phyloP scores from a whole-genome alignment of 2,797 vertebrate species.

The Sebastes nivosus region DNA sequence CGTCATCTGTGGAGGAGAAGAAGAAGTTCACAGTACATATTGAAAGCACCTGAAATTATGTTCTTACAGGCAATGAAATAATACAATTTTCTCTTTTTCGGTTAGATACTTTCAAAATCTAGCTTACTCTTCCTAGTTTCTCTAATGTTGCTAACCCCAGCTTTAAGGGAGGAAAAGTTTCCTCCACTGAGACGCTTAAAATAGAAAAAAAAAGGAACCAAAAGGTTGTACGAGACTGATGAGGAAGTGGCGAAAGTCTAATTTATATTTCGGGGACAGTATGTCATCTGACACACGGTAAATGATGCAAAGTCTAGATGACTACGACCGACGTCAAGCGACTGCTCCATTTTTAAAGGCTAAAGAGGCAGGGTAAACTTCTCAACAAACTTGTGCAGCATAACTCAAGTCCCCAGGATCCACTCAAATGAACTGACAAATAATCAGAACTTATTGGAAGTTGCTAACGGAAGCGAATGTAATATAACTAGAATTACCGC shows the following conservation, averaged over 20 bases:
- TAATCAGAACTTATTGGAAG: background rate
- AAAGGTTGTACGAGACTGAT: background rate
- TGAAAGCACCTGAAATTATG: background rate
- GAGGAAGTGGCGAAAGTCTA: constrained; percentile 34
- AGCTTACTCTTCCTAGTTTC: too few relatives aligned
- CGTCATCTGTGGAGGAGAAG: constrained; percentile 86
- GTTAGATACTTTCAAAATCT: too few relatives aligned
- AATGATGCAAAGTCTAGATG: constrained; percentile 10
- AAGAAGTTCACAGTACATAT: background rate
- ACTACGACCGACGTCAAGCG: background rate
- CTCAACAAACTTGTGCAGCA: background rate
- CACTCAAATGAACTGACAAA: background rate
- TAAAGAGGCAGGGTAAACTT: background rate
- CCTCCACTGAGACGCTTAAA: background rate
- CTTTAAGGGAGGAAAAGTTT: background rate
- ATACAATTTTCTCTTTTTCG: background rate
- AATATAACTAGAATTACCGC: background rate
- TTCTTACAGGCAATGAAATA: background rate
- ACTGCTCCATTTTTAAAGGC: background rate
- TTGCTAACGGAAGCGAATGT: background rate
- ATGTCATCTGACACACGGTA: constrained; percentile 1
- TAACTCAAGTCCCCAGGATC: background rate
- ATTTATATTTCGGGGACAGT: background rate
- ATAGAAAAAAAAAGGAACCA: constrained; percentile 6
- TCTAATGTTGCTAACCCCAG: too few relatives aligned